Evolutionary conservation across 2,888 invertebrate genomes (phyloP).

Genomic region (Aspidapion aeneum): DNA sequence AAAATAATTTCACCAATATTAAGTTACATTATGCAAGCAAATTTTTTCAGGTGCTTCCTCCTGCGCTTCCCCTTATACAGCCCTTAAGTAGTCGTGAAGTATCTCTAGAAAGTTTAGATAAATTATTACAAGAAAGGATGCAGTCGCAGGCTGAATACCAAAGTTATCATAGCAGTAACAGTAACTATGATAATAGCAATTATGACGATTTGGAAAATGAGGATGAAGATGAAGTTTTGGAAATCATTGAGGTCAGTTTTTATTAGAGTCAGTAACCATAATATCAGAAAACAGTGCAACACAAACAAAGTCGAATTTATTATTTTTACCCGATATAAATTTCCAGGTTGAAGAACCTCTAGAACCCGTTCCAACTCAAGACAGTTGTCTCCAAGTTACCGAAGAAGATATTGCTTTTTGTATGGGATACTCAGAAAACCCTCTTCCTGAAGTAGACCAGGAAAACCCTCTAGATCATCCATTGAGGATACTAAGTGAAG

Average conservation of each 20-base stretch:
- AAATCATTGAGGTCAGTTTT: constrained; percentile 63
- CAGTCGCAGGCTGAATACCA: constrained; percentile 47
- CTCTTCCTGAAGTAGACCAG: constrained; percentile 68
- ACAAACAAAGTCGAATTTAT: too few species aligned
- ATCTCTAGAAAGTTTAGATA: constrained; percentile 78
- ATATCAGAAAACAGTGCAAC: too few species aligned
- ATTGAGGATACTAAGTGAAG: constrained; percentile 82
- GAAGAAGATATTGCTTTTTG: constrained; percentile 90
- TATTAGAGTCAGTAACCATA: neutral
- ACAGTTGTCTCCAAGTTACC: constrained; percentile 84
- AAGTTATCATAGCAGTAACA: constrained; percentile 32
- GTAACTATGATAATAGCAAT: neutral
- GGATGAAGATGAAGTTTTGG: constrained; percentile 69
- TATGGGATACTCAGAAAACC: constrained; percentile 70
- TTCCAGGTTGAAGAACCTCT: constrained; percentile 59
- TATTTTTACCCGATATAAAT: too few species aligned
- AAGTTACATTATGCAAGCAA: too few species aligned
- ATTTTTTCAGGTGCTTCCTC: too few species aligned
- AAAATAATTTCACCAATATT: too few species aligned
- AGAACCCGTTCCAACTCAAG: constrained; percentile 83
- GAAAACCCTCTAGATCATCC: constrained; percentile 76
- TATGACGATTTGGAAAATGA: constrained; percentile 34
- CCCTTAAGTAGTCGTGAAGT: constrained; percentile 78
- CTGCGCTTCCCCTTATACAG: constrained; percentile 74
- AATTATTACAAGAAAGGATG: constrained; percentile 69